Evolutionary conservation across 2,113 vertebrate species (phyloP), one percentile per base, ranked within the genome.

Genomic region (Rousettus leschenaultii): DNA sequence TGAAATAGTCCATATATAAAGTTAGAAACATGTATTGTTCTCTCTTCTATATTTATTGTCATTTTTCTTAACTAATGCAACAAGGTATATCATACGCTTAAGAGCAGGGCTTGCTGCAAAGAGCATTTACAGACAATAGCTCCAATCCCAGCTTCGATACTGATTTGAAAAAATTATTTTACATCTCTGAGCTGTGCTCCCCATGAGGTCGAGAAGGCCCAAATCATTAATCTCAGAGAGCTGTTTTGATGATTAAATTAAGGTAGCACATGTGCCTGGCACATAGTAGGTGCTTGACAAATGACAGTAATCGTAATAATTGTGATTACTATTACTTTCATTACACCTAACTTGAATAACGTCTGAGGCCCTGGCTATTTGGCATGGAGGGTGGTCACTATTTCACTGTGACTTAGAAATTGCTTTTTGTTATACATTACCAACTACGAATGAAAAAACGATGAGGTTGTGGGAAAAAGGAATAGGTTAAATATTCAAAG

Each of bases 391-490:
- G 26, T 18, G 30, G 66, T 30, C 73, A n/a, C 24, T 24, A n/a
- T 65, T 91, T 95, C 74, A 88, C 40, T 12, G 14, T 77, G 45
- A 79, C 53, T 89, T 89, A 95, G 74, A 93, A 83, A 63, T 79
- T 68, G 35, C 48, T 94, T 7, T 26, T 65, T 65, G 30, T 71
- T 80, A 85, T 2, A 30, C 7, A 83, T 61, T 51, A 33, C 45
- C 38, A 92, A 74, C 12, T 73, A 26, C 2, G 9, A 95, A 95
- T 79, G 11, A 26, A 65, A 55, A 97, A 90, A 96, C 22, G 35
- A 84, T n/a, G 30, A 90, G 21, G 30, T 35, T 16, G 4, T 4
- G 71, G 55, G 95, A 22, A 86, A 92, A 94, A 48, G 48, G 48
- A 91, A 63, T 79, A 83, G 86, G 73, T 51, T 38, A 83, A 63